Conservation (phyloP, 2,113 vertebrate genomes). For the Tiliqua scincoides region DNA sequence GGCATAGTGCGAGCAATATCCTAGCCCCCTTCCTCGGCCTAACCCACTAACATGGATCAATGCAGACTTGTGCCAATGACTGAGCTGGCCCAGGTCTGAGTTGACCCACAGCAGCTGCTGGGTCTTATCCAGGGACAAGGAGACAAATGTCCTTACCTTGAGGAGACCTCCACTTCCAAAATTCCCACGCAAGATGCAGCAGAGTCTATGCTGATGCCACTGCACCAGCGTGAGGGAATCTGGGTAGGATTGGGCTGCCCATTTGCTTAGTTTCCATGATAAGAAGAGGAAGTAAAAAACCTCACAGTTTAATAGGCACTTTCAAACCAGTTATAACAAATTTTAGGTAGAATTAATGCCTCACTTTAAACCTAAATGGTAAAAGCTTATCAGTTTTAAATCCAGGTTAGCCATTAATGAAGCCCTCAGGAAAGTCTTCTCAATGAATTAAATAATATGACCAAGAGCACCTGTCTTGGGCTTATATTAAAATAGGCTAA, state of each 20-base stretch:
- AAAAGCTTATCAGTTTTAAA: not conserved
- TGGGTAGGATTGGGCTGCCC: not conserved
- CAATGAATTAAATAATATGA: not conserved
- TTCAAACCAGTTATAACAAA: not conserved
- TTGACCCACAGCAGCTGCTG: no score
- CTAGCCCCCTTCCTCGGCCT: no score
- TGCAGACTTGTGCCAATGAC: no score
- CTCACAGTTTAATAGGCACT: not conserved
- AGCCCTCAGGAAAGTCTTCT: not conserved
- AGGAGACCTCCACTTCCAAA: no score
- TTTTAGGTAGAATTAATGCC: not conserved
- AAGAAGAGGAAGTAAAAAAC: not conserved
- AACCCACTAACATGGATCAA: no score
- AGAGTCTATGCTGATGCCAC: no score
- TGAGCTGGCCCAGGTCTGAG: no score
- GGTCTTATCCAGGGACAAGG: no score
- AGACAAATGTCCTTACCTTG: no score
- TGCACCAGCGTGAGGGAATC: not conserved
- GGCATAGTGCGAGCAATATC: no score
- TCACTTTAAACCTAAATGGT: not conserved
- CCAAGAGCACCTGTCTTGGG: not conserved
- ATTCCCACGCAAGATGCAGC: no score
- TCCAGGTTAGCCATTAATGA: slow-evolving; percentile 2
- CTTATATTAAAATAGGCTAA: not conserved
- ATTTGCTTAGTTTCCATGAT: not conserved